phyloP scores from a whole-genome alignment of 2,797 vertebrate species.

The Spheniscus humboldti region DNA sequence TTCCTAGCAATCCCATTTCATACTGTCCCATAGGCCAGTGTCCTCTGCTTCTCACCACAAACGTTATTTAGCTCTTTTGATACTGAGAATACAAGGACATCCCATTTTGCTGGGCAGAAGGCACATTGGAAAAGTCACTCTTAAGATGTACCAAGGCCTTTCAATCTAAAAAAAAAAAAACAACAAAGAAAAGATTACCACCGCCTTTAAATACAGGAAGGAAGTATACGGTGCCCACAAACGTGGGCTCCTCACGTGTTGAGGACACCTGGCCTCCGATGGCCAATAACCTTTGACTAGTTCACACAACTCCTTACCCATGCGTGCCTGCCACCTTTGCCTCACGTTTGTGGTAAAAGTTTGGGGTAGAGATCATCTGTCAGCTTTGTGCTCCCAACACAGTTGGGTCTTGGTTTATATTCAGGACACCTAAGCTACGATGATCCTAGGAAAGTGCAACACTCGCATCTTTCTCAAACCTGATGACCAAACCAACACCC shows the following conservation, averaged over 20 bases:
- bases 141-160: neutral
- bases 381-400: accelerated
- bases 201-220: neutral
- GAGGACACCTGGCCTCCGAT: neutral
- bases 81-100: neutral
- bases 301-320: neutral
- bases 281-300: neutral
- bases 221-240: neutral
- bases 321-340: neutral
- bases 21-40: neutral
- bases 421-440: neutral
- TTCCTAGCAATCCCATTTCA: neutral
- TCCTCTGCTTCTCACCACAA: neutral
- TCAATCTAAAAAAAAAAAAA: neutral
- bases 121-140: neutral
- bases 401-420: neutral
- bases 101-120: neutral
- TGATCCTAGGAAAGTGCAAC: neutral
- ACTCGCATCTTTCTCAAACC: neutral
- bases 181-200: neutral
- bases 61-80: neutral
- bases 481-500: neutral
- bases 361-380: neutral
- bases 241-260: neutral
- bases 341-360: neutral